These are phyloP conservation scores for Podocnemis expansa DNA, from an alignment of 2,113 vertebrate species.

Conservation along the genomic window DNA sequence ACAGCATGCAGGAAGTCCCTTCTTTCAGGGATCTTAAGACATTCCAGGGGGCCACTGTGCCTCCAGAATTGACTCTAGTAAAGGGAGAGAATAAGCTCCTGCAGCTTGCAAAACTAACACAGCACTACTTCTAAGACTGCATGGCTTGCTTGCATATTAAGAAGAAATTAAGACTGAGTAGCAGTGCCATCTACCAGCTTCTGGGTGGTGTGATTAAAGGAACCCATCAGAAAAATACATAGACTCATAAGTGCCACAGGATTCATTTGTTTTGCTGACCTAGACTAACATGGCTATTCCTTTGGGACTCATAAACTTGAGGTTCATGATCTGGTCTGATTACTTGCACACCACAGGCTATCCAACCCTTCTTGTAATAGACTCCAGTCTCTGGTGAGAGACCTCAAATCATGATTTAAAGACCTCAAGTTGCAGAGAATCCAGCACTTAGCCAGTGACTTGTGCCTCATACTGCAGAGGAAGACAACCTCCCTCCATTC, in stretches of 20 bases:
- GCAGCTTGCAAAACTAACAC: not conserved
- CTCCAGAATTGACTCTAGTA: not conserved
- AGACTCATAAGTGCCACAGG: no score
- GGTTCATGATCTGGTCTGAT: not conserved
- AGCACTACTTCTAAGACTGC: not conserved
- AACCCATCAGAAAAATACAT: fast-evolving
- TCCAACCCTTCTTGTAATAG: no score
- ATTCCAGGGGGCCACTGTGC: not conserved
- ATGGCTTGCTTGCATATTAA: fast-evolving
- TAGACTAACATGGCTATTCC: no score
- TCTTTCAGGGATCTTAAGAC: not conserved
- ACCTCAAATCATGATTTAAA: no score
- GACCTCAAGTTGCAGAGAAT: no score
- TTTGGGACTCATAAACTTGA: not conserved
- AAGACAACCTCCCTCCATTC: no score
- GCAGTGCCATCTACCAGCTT: not conserved
- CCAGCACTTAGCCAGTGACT: no score
- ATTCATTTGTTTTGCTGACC: no score
- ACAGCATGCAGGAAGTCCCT: not conserved
- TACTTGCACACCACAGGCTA: no score
- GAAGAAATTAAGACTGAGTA: not conserved
- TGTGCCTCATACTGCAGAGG: no score
- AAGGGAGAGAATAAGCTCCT: not conserved
- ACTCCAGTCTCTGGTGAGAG: no score
- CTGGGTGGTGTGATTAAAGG: not conserved